These are phyloP conservation scores for Phengaris alcon DNA, from an alignment of 2,888 invertebrate species.

Conservation along the genomic window DNA sequence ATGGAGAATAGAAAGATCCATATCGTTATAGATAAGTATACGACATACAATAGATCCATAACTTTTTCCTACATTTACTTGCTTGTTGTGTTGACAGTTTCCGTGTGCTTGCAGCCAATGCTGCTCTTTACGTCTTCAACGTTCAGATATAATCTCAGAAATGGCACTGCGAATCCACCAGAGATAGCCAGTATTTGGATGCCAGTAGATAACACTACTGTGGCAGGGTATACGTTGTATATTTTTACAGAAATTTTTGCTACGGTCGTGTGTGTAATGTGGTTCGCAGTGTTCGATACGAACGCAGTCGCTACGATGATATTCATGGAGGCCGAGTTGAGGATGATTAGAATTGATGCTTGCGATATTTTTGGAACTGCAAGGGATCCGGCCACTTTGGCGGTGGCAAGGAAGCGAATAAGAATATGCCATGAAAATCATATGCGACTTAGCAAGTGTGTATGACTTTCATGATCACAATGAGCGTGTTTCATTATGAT, in stretches of 20 bases:
- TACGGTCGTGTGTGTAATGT: background rate
- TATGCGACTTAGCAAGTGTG: background rate
- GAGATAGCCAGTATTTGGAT: conserved; percentile 10
- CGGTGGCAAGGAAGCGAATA: background rate
- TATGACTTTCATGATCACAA: background rate
- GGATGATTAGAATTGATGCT: conserved; percentile 5
- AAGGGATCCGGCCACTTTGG: background rate
- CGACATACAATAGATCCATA: conserved; percentile 1
- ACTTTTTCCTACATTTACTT: background rate
- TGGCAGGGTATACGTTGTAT: background rate
- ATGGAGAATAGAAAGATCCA: background rate
- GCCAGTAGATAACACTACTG: background rate
- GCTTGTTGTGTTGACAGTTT: background rate
- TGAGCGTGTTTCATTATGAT: too few species aligned
- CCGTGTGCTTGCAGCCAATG: conserved; percentile 13
- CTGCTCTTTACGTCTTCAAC: conserved; percentile 1
- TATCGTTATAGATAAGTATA: background rate
- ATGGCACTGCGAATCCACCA: background rate
- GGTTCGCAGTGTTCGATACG: conserved; percentile 16
- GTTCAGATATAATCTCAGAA: background rate
- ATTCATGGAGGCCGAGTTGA: conserved; percentile 14
- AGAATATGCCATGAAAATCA: conserved; percentile 9
- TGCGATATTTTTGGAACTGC: conserved; percentile 5
- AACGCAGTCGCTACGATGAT: background rate
- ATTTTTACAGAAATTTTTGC: background rate